phyloP scores from a whole-genome alignment of 2,888 invertebrate genomes.

The Limnephilus lunatus region DNA sequence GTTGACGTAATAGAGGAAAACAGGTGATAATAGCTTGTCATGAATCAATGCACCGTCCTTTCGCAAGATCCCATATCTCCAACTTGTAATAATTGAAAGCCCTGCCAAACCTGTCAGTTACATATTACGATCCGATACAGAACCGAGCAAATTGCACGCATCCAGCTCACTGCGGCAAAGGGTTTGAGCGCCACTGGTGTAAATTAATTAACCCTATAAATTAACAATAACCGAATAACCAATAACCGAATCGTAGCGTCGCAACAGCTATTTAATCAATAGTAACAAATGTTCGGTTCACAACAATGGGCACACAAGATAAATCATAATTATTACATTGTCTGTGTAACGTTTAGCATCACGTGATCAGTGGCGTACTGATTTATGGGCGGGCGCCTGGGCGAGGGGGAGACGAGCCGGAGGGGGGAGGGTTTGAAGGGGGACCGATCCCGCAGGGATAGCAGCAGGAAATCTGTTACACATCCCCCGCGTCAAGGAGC shows the following conservation, averaged over 20 bases:
- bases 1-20: neutral
- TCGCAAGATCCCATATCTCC: neutral
- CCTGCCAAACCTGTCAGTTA: slow-evolving; percentile 2
- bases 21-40: neutral
- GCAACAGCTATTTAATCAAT: slow-evolving; percentile 49
- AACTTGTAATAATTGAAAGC: neutral
- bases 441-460: slow-evolving; percentile 44
- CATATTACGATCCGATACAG: neutral
- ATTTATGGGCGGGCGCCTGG: slow-evolving; percentile 25
- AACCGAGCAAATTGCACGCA: neutral
- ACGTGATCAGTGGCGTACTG: slow-evolving; percentile 39
- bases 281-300: slow-evolving; percentile 23
- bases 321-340: slow-evolving; percentile 48
- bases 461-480: slow-evolving; percentile 52
- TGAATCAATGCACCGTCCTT: neutral
- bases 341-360: slow-evolving; percentile 44
- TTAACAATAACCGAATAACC: slow-evolving; percentile 43
- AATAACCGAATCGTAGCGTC: slow-evolving; percentile 35
- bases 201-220: slow-evolving; percentile 47
- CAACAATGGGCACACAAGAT: slow-evolving; percentile 29
- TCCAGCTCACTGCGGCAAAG: neutral
- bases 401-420: neutral
- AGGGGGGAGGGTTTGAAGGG: neutral
- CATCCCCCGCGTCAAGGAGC: slow-evolving; percentile 40
- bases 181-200: slow-evolving; percentile 1